Evolutionary conservation across 2,797 vertebrate genomes (phyloP).

Genomic region (Lophotriccus pileatus): DNA sequence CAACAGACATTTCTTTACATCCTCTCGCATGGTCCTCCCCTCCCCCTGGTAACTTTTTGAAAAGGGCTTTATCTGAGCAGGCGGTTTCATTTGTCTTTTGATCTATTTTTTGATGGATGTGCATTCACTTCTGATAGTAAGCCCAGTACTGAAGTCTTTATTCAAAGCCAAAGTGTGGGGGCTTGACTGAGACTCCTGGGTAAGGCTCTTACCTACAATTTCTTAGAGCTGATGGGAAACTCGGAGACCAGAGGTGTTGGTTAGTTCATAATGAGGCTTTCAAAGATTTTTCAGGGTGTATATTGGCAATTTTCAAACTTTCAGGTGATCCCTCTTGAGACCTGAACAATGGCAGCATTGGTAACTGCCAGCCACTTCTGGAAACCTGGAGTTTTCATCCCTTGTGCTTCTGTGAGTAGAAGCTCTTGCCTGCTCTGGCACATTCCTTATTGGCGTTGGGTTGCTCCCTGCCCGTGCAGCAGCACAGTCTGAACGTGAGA

Average conservation of each 20-base stretch:
- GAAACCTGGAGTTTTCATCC: neutral
- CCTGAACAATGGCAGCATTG: neutral
- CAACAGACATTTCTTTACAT: slow-evolving; percentile 57
- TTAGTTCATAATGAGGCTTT: neutral
- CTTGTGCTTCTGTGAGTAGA: neutral
- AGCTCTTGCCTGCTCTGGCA: fast-evolving
- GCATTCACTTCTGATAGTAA: neutral
- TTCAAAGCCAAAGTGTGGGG: neutral
- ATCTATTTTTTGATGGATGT: slow-evolving; percentile 30
- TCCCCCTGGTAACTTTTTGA: slow-evolving; percentile 19
- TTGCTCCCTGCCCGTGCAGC: neutral
- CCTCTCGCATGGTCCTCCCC: neutral
- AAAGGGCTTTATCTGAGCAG: slow-evolving; percentile 46
- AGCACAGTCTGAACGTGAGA: neutral
- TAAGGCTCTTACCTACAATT: neutral
- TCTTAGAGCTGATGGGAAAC: neutral
- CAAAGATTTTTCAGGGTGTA: neutral
- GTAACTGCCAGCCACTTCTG: neutral
- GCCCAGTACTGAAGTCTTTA: neutral
- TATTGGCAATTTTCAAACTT: neutral
- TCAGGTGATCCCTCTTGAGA: neutral
- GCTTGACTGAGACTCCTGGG: neutral
- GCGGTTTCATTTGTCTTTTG: slow-evolving; percentile 51
- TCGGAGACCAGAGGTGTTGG: neutral
- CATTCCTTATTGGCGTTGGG: fast-evolving